phyloP scores from a whole-genome alignment of 2,888 invertebrate genomes.

The Balanococcus diminutus region DNA sequence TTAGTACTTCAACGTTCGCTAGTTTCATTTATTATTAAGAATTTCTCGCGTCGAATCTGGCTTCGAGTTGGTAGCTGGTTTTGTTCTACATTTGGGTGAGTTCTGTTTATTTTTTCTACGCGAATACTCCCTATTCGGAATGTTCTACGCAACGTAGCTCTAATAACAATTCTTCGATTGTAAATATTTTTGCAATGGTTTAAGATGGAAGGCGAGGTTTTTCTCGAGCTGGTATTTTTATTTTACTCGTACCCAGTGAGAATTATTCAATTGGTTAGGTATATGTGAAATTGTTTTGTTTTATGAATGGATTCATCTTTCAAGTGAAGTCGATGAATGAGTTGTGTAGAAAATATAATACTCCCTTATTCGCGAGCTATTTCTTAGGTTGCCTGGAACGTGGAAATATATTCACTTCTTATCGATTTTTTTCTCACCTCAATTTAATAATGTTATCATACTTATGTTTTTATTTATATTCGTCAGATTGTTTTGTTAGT shows the following conservation, averaged over 20 bases:
- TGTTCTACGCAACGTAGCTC: not conserved
- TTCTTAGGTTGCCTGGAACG: not conserved
- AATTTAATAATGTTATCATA: not conserved
- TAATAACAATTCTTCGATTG: not conserved
- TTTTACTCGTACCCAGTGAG: not conserved
- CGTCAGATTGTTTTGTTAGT: not conserved
- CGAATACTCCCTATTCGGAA: not conserved
- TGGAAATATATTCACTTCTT: not conserved
- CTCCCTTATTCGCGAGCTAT: not conserved
- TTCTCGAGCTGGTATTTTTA: not conserved
- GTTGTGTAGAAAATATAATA: not conserved
- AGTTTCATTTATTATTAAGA: not conserved
- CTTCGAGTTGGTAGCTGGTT: slow-evolving; percentile 2
- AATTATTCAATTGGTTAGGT: not conserved
- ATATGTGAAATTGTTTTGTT: not conserved
- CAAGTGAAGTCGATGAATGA: not conserved
- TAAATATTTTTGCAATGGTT: not conserved
- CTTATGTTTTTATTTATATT: not conserved
- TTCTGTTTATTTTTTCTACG: not conserved
- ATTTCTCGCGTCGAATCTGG: not conserved
- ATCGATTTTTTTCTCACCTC: not conserved
- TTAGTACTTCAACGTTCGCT: not conserved
- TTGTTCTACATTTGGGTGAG: slow-evolving; percentile 26
- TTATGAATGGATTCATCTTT: not conserved
- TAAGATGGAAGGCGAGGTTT: not conserved